Percentiles rank a stretch among this genome's conserved stretches.
These are phyloP conservation scores for Myotis daubentonii DNA, from an alignment of 2,797 vertebrate genomes.

Conservation along the genomic window DNA sequence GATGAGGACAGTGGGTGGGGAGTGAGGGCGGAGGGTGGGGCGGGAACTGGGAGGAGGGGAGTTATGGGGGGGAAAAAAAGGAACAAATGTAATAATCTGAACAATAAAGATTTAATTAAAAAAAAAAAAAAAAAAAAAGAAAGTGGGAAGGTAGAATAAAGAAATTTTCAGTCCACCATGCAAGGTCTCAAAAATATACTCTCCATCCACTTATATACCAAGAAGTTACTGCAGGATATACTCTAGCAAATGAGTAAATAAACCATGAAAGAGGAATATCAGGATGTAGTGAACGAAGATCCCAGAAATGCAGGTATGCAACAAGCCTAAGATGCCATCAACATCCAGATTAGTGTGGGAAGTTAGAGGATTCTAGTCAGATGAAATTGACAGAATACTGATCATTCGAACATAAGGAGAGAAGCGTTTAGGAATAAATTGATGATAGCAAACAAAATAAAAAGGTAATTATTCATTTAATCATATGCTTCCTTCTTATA, in stretches of 20 bases:
- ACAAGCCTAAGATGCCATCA: background rate
- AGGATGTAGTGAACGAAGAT: constrained; percentile 10
- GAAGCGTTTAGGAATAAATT: constrained; percentile 44
- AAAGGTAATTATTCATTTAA: constrained; percentile 1
- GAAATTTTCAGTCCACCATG: background rate
- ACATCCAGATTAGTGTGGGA: background rate
- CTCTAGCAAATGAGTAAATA: constrained; percentile 49
- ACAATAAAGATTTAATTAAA: no score
- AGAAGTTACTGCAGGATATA: constrained; percentile 18
- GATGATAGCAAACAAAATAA: constrained; percentile 16
- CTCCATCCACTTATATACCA: background rate
- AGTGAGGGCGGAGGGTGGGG: no score
- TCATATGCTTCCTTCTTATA: constrained; percentile 15
- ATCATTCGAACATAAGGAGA: constrained; percentile 10
- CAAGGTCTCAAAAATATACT: constrained; percentile 29
- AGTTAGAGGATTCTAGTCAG: constrained; percentile 36
- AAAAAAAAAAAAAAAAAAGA: no score
- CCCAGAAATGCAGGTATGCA: background rate
- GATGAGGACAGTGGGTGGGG: no score
- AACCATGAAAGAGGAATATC: constrained; percentile 19
- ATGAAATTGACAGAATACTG: background rate
- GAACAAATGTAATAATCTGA: no score
- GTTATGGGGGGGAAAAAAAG: no score
- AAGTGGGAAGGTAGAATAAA: constrained; percentile 7
- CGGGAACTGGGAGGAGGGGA: no score